These are phyloP conservation scores for Quadriops clusia DNA, from an alignment of 2,888 invertebrate genomes.

Conservation along the genomic window DNA sequence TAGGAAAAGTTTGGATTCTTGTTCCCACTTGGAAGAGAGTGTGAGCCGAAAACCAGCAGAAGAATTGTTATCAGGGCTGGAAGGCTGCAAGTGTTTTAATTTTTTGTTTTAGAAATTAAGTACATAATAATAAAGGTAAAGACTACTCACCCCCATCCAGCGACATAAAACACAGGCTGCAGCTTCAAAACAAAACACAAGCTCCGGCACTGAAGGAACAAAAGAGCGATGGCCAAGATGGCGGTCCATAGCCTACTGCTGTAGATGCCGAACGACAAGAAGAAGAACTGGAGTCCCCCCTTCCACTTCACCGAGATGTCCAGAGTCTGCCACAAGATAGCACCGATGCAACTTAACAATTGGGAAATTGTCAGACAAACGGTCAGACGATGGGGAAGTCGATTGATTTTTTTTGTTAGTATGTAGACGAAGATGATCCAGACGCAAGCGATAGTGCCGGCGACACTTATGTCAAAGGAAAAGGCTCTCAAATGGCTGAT, in stretches of 20 bases:
- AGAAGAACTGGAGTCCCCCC: constrained; percentile 60
- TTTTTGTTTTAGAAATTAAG: too few relatives aligned
- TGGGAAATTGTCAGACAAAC: constrained; percentile 68
- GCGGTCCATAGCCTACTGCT: constrained; percentile 79
- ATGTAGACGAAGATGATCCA: constrained; percentile 69
- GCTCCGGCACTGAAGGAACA: constrained; percentile 74
- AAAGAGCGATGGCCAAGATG: constrained; percentile 65
- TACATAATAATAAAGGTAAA: background rate
- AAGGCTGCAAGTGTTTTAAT: constrained; percentile 37
- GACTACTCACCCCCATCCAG: constrained; percentile 45
- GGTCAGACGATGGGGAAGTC: constrained; percentile 74
- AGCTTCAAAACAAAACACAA: constrained; percentile 69
- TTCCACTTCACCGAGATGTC: constrained; percentile 45
- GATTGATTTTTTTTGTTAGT: constrained; percentile 61
- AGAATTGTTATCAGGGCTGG: constrained; percentile 56
- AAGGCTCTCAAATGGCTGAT: constrained; percentile 64
- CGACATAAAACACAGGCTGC: constrained; percentile 53
- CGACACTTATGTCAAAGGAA: constrained; percentile 73
- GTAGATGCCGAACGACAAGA: constrained; percentile 67
- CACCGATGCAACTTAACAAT: constrained; percentile 58
- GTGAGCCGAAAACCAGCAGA: constrained; percentile 45
- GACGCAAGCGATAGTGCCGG: constrained; percentile 61
- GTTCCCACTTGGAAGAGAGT: constrained; percentile 43
- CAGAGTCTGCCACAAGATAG: constrained; percentile 59
- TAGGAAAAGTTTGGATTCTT: constrained; percentile 67